Evolutionary conservation across 2,797 vertebrate genomes (phyloP).

Genomic region (Epinephelus malabaricus): DNA sequence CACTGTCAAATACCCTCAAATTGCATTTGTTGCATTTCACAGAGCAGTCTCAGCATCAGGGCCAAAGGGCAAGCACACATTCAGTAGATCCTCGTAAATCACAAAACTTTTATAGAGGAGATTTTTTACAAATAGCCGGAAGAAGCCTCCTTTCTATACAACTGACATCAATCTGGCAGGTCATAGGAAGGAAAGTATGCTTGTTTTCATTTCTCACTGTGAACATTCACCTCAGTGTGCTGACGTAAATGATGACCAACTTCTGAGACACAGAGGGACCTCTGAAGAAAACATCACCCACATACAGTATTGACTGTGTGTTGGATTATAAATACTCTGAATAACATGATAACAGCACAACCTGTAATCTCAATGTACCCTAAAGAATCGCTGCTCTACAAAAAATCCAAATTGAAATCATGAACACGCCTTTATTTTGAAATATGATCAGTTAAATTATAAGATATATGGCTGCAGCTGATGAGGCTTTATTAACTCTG

Average conservation of each 20-base stretch:
- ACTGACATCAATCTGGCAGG: conserved; percentile 13
- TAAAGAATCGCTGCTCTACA: neutral
- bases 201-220: conserved; percentile 23
- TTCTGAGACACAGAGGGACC: neutral
- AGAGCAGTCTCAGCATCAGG: conserved; percentile 16
- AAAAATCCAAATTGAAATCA: neutral
- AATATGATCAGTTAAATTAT: neutral
- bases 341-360: no score
- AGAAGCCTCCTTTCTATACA: conserved; percentile 1
- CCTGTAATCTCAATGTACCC: neutral
- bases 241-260: neutral
- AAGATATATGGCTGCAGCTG: neutral
- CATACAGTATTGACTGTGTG: neutral
- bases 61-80: conserved; percentile 24
- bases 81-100: conserved; percentile 37
- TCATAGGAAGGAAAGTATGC: conserved; percentile 23
- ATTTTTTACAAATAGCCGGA: conserved; percentile 17
- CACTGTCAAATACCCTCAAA: conserved; percentile 38
- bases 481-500: neutral
- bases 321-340: no score
- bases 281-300: neutral
- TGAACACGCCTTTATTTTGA: neutral
- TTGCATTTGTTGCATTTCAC: conserved; percentile 27
- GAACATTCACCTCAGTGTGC: conserved; percentile 8
- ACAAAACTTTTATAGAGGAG: conserved; percentile 14